Percentiles rank a stretch among this genome's conserved stretches.
phyloP scores from a whole-genome alignment of 2,888 invertebrate species.

The Lamproptera curius region DNA sequence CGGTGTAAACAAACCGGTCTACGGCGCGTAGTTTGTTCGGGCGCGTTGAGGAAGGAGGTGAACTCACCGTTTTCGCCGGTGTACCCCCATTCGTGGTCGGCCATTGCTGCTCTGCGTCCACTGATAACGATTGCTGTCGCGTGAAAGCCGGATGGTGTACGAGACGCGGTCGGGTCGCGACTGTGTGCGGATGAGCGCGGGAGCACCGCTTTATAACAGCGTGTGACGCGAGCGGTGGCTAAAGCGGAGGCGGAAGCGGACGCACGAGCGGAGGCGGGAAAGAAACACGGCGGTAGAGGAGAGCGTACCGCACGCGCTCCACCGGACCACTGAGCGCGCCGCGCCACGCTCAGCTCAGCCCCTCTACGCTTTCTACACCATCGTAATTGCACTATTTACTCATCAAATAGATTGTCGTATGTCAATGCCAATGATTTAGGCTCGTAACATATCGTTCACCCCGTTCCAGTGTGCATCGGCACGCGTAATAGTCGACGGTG shows the following conservation, averaged over 20 bases:
- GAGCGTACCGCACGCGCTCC: constrained; percentile 42
- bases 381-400: constrained; percentile 54
- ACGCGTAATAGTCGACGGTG: background rate
- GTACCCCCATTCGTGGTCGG: constrained; percentile 78
- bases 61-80: constrained; percentile 78
- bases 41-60: constrained; percentile 29
- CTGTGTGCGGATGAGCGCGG: constrained; percentile 64
- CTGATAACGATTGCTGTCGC: constrained; percentile 34
- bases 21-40: constrained; percentile 30
- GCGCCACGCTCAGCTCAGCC: constrained; percentile 26
- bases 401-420: constrained; percentile 35
- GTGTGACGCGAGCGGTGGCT: constrained; percentile 33
- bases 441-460: constrained; percentile 17
- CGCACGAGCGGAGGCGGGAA: constrained; percentile 24
- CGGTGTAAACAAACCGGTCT: constrained; percentile 74
- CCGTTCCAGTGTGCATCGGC: background rate
- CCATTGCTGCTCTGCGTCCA: constrained; percentile 44
- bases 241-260: constrained; percentile 38
- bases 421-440: constrained; percentile 28
- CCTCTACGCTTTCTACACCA: constrained; percentile 46
- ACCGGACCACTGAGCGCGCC: constrained; percentile 46
- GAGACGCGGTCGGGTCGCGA: constrained; percentile 60
- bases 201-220: constrained; percentile 59
- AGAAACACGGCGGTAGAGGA: constrained; percentile 18
- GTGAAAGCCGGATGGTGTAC: constrained; percentile 55